Conservation (phyloP, 2,888 invertebrate species). For the Julus scandinavius region DNA sequence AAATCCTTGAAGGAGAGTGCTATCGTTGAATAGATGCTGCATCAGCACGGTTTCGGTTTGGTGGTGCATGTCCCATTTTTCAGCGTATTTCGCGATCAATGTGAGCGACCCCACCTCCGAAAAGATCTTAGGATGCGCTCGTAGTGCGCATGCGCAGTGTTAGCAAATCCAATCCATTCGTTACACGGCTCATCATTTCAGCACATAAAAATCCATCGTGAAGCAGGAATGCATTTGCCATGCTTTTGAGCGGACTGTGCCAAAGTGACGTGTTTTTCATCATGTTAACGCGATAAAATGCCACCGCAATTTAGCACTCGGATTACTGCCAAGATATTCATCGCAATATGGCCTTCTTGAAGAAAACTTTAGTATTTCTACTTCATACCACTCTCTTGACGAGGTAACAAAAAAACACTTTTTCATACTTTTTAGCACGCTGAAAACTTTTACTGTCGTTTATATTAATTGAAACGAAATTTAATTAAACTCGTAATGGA, state of each 20-base stretch:
- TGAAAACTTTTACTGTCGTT: not conserved
- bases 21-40: not conserved
- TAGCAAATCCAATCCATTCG: conserved; percentile 30
- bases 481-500: not conserved
- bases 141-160: not conserved
- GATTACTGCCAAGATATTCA: not conserved
- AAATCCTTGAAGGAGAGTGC: not conserved
- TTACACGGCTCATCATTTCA: not conserved
- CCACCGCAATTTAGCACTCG: not conserved
- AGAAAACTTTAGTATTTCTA: conserved; percentile 4
- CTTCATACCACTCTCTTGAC: not conserved
- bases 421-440: not conserved
- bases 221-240: not conserved
- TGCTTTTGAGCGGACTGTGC: not conserved
- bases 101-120: not conserved
- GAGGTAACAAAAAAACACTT: not conserved
- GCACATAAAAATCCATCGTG: not conserved
- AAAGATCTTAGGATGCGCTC: not conserved
- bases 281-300: conserved; percentile 40
- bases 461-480: not conserved
- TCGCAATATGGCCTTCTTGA: conserved; percentile 6
- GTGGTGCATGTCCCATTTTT: not conserved
- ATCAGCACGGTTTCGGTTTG: no score
- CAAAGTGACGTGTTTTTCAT: conserved; percentile 45
- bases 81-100: not conserved